Conservation (phyloP, 1,140 invertebrate species). For the Listronotus bonariensis region DNA sequence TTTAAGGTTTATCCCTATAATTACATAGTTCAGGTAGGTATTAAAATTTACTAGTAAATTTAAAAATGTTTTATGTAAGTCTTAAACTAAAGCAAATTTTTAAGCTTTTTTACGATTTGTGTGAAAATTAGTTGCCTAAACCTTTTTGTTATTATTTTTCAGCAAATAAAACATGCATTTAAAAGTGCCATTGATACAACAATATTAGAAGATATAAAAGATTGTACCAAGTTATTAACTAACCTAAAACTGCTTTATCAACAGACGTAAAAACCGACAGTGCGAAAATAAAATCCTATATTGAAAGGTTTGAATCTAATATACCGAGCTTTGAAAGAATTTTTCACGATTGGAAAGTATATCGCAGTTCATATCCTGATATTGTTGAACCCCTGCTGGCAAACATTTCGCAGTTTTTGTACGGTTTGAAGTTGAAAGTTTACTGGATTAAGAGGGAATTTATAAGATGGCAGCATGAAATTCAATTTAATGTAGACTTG, state of each 20-base stretch:
- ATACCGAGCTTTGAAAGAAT: conserved; percentile 43
- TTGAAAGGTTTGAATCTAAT: conserved; percentile 32
- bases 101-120: too few relatives aligned
- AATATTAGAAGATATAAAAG: conserved; percentile 7
- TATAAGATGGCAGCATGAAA: conserved; percentile 2
- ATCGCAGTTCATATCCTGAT: conserved; percentile 68
- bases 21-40: conserved; percentile 29
- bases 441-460: conserved; percentile 48
- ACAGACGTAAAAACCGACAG: conserved; percentile 5
- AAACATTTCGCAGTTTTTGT: conserved; percentile 64
- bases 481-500: conserved; percentile 34
- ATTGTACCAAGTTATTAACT: conserved; percentile 10
- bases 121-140: too few relatives aligned
- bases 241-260: conserved; percentile 8
- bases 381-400: conserved; percentile 65
- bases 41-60: background rate
- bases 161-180: conserved; percentile 33
- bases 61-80: too few relatives aligned
- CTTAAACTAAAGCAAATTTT: too few relatives aligned
- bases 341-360: conserved; percentile 61
- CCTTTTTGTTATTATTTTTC: conserved; percentile 6
- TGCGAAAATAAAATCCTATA: conserved; percentile 17
- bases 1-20: conserved; percentile 15
- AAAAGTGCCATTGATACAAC: conserved; percentile 10
- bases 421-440: conserved; percentile 61